Evolutionary conservation across 2,113 vertebrate genomes (phyloP).

Genomic region (Manacus vitellinus): DNA sequence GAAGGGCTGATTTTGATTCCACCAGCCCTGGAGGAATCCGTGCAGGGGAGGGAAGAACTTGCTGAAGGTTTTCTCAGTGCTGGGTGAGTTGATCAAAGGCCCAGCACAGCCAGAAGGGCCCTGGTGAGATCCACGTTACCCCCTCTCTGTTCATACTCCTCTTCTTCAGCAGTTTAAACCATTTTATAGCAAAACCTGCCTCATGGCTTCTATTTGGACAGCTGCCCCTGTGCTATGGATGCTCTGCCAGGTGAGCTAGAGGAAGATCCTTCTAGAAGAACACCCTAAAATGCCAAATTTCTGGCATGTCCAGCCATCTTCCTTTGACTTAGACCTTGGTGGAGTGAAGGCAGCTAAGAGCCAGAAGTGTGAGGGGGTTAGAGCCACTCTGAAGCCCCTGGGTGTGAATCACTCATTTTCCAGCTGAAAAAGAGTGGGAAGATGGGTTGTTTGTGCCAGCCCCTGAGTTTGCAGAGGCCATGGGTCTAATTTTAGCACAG

Average conservation of each 20-base stretch:
- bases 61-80: background rate
- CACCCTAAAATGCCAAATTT: background rate
- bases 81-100: background rate
- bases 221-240: background rate
- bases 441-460: background rate
- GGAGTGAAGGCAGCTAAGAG: background rate
- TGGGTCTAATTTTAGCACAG: slow-evolving; percentile 22
- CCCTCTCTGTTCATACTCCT: background rate
- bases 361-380: fast-evolving
- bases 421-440: background rate
- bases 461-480: background rate
- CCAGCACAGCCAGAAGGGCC: background rate
- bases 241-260: background rate
- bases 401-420: background rate
- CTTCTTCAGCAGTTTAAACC: background rate
- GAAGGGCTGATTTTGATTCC: background rate
- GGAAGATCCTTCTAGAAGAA: background rate
- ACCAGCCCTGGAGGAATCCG: background rate
- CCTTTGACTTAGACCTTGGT: background rate
- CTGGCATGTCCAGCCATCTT: background rate
- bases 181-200: background rate
- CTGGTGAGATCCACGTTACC: background rate
- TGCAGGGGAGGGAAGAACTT: background rate
- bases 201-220: background rate
- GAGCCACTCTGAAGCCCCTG: background rate